These are phyloP conservation scores for Acanthosepion esculentum DNA, from an alignment of 2,888 invertebrate genomes.

Conservation along the genomic window DNA sequence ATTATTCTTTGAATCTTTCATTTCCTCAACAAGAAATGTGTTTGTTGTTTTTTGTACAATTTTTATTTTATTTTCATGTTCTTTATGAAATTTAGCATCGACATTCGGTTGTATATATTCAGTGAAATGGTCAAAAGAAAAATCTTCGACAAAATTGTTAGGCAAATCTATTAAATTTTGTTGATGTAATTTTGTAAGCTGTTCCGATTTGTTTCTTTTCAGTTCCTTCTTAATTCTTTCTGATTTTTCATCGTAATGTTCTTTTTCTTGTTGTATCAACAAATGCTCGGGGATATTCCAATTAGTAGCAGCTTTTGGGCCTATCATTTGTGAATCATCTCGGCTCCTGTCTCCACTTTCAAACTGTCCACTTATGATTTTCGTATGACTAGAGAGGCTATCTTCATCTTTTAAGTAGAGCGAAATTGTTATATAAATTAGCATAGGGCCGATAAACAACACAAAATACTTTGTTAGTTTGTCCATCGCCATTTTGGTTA, in stretches of 20 bases:
- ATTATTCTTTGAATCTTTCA: not conserved
- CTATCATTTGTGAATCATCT: not conserved
- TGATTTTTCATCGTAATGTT: not conserved
- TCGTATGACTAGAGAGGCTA: not conserved
- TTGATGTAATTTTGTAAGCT: not conserved
- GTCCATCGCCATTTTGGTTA: not conserved
- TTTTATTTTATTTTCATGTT: not conserved
- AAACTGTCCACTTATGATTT: not conserved
- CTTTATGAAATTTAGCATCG: not conserved
- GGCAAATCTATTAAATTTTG: no score
- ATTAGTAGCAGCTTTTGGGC: not conserved
- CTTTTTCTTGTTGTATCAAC: not conserved
- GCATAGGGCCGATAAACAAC: not conserved
- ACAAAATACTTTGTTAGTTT: not conserved
- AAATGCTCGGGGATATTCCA: not conserved
- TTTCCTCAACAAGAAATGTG: not conserved
- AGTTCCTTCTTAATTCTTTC: not conserved
- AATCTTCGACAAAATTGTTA: not conserved
- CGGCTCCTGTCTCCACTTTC: not conserved
- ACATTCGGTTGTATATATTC: no score
- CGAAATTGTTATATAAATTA: not conserved
- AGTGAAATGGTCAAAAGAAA: not conserved
- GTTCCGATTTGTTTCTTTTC: not conserved
- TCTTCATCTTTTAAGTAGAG: not conserved
- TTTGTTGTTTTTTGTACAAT: not conserved